These are phyloP conservation scores for Adrianichthys oophorus DNA, from an alignment of 2,797 vertebrate species.

Conservation along the genomic window DNA sequence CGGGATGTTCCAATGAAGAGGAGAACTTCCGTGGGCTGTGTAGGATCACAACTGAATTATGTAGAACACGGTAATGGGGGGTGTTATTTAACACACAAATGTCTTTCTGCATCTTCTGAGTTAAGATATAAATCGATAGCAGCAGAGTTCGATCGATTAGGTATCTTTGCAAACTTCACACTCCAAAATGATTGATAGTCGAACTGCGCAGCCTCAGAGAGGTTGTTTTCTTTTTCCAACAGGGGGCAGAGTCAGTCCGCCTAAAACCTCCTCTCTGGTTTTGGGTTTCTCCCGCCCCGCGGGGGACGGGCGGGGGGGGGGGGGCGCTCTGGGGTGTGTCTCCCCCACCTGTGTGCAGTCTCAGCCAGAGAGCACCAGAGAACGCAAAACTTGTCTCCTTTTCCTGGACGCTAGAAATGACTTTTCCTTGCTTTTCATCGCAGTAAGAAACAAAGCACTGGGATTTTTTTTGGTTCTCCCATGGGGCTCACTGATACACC, in stretches of 20 bases:
- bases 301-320: too few relatives aligned
- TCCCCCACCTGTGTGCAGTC: too few relatives aligned
- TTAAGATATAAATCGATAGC: too few relatives aligned
- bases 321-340: too few relatives aligned
- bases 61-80: slow-evolving; percentile 58
- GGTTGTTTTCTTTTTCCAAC: slow-evolving; percentile 43
- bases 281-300: not conserved
- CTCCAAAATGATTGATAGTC: slow-evolving; percentile 3
- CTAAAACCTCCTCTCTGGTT: slow-evolving; percentile 4
- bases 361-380: too few relatives aligned
- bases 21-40: slow-evolving; percentile 31
- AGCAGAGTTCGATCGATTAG: too few relatives aligned
- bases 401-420: not conserved
- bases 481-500: slow-evolving; percentile 13
- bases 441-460: not conserved
- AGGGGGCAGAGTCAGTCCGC: slow-evolving; percentile 70
- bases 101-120: not conserved
- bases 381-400: not conserved
- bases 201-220: slow-evolving; percentile 11
- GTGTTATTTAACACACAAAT: slow-evolving; percentile 48
- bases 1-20: slow-evolving; percentile 42
- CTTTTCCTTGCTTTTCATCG: too few relatives aligned
- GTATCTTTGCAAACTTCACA: too few relatives aligned
- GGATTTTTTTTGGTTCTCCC: slow-evolving; percentile 5
- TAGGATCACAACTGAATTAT: slow-evolving; percentile 64